Evolutionary conservation across 92 coral and sea anemone species (phyloP), one percentile per base, ranked within the genome.

Genomic region (Paramuricea clavata): DNA sequence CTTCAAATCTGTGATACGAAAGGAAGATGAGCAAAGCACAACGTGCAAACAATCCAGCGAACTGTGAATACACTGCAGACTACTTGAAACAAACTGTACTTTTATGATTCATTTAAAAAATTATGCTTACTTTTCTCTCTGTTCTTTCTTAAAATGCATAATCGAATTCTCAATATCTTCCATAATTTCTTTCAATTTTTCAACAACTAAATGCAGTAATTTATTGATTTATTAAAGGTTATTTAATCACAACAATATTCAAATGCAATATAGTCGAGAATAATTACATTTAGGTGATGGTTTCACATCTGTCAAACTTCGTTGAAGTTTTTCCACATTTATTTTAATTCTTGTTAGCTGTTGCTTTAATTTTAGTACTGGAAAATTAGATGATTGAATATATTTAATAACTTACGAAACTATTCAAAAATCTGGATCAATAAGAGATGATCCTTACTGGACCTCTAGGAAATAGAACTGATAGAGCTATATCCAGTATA

Each of bases 131-230:
- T 92, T 87, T 86, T 91, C 92, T 49, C 98, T 79, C 61, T 96
- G 99, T 74, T 94, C 98, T 61, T 94, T 98, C 87, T 96, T 96
- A 76, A 90, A 96, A 34, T 87, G 78, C 99, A 96, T 96, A 74
- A 96, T 93, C 19, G 96, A 93, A 39, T 88, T 89, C 80, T 96
- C 99, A 85, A 96, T 91, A 35, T 96, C 99, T 78, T 96, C 99
- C 99, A 96, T 96, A 52, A 92, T 91, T 57, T 96, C 98, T 78
- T 96, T 96, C 83, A 96, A 87, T 86, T 92, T 94, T 26, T 96
- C 95, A 16, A 96, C 98, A 93, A 96, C 97, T 93, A 31, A 32
- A 87, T 67, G 7, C 8, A 31, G 22, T 2, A 3, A 1, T 65
- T 0, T 9, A 12, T 65, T 28, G 10, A 65, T 28, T 13, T 33